Evolutionary conservation across 2,797 vertebrate species (phyloP).

Genomic region (Sebastes cheni): DNA sequence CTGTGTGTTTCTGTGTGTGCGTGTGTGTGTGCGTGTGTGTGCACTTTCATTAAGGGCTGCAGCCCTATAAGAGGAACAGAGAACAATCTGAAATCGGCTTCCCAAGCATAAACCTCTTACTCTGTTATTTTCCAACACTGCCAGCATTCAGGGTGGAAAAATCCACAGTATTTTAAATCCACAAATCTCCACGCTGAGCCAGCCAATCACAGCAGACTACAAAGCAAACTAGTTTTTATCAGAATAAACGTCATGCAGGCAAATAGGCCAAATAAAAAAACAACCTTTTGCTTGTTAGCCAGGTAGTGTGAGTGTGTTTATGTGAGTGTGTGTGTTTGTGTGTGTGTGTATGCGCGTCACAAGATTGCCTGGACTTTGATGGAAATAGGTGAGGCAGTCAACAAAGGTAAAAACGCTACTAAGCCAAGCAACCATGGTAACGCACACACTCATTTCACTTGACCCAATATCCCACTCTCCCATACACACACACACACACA

Average conservation of each 20-base stretch:
- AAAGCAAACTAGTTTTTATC: constrained; percentile 20
- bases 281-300: neutral
- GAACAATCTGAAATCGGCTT: constrained; percentile 80
- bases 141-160: constrained; percentile 68
- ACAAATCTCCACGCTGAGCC: constrained; percentile 52
- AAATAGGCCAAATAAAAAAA: constrained; percentile 35
- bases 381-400: constrained; percentile 57
- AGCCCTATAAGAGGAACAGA: constrained; percentile 64
- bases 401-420: constrained; percentile 66
- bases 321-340: neutral
- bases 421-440: constrained; percentile 74
- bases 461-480: constrained; percentile 59
- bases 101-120: constrained; percentile 77
- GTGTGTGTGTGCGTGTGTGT: constrained; percentile 12
- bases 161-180: constrained; percentile 67
- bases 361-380: constrained; percentile 48
- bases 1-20: neutral
- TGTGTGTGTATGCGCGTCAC: constrained; percentile 22
- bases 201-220: constrained; percentile 44
- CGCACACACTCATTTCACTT: constrained; percentile 62
- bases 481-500: constrained; percentile 47
- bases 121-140: constrained; percentile 73
- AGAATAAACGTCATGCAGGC: constrained; percentile 8
- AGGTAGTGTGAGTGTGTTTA: neutral
- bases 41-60: constrained; percentile 55